Conservation (phyloP, 2,888 invertebrate species). For the Zhuqinia jingwanae region DNA sequence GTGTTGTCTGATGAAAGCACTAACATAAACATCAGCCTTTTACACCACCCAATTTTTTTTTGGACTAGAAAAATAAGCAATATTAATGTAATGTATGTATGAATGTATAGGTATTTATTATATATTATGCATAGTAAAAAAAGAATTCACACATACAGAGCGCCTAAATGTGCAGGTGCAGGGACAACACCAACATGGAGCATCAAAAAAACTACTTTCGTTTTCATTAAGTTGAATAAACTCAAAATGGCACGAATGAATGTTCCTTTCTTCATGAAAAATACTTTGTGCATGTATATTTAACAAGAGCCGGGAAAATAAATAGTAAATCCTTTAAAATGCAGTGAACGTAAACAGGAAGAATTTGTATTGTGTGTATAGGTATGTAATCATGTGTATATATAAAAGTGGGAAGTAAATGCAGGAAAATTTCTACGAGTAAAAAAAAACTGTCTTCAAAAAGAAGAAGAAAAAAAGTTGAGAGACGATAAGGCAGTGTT, state of each 20-base stretch:
- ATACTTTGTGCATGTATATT: not conserved
- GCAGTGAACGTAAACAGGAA: too few relatives aligned
- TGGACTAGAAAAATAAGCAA: not conserved
- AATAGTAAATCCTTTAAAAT: too few relatives aligned
- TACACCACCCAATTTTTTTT: not conserved
- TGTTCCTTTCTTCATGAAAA: not conserved
- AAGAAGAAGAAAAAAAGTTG: not conserved
- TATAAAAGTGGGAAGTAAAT: not conserved
- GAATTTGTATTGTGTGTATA: too few relatives aligned
- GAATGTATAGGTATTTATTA: too few relatives aligned
- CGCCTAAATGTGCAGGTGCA: not conserved
- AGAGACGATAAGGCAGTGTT: not conserved
- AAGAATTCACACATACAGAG: not conserved
- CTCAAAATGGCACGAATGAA: conserved; percentile 10
- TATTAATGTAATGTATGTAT: too few relatives aligned
- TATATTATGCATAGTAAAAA: not conserved
- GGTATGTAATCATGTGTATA: too few relatives aligned
- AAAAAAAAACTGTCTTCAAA: not conserved
- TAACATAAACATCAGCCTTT: conserved; percentile 28
- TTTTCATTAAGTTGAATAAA: conserved; percentile 31
- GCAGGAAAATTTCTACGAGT: not conserved
- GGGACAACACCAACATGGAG: not conserved
- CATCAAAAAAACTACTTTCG: not conserved
- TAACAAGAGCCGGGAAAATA: not conserved
- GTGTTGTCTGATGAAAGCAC: conserved; percentile 2